These are phyloP conservation scores for Trachemys scripta DNA, from an alignment of 2,113 vertebrate species.

Conservation along the genomic window DNA sequence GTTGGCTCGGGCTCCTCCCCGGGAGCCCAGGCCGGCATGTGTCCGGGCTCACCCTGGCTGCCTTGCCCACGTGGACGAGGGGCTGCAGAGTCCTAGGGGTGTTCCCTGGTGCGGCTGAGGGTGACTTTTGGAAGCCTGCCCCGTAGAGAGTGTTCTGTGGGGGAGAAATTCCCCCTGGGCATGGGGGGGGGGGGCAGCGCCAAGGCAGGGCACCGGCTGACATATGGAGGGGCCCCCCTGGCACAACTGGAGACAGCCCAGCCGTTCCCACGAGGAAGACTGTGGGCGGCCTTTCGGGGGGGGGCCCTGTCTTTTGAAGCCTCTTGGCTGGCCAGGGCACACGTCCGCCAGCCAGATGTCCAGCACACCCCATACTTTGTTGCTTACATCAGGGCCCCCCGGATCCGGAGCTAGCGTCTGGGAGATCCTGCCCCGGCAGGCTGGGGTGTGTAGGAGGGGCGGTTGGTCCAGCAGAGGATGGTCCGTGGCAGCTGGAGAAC, in stretches of 20 bases:
- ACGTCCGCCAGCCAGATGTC: not conserved
- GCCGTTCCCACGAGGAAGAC: not conserved
- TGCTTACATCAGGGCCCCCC: not conserved
- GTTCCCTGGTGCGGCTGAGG: not conserved
- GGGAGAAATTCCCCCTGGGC: not conserved
- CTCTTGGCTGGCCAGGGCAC: not conserved
- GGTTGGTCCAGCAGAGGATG: not conserved
- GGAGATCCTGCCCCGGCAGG: not conserved
- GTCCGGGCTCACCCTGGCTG: not conserved
- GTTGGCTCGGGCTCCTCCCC: not conserved
- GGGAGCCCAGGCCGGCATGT: too few relatives aligned
- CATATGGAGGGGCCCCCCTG: not conserved
- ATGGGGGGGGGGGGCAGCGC: too few relatives aligned
- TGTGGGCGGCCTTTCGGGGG: not conserved
- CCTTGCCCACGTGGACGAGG: accelerated
- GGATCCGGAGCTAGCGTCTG: not conserved
- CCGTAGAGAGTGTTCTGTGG: not conserved
- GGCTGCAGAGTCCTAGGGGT: too few relatives aligned
- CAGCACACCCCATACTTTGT: not conserved
- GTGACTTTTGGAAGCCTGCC: not conserved
- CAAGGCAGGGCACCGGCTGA: not conserved
- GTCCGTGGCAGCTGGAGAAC: too few relatives aligned
- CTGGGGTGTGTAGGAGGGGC: not conserved
- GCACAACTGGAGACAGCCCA: too few relatives aligned
- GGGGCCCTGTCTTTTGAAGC: not conserved